phyloP scores from a whole-genome alignment of 2,113 vertebrate species.

The Lophura nycthemera region DNA sequence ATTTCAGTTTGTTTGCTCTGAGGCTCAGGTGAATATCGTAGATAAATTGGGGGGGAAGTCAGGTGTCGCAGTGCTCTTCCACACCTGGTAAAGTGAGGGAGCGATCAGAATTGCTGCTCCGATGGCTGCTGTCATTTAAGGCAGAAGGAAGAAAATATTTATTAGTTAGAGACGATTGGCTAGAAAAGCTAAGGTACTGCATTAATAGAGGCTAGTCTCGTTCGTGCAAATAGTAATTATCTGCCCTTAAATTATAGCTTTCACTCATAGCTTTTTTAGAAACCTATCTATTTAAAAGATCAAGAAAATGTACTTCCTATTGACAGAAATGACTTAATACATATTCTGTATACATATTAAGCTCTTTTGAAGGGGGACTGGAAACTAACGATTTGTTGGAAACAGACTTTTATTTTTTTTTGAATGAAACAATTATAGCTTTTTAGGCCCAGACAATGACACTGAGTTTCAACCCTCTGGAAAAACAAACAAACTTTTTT shows the following conservation, averaged over 20 bases:
- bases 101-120: conserved; percentile 1
- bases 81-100: conserved; percentile 50
- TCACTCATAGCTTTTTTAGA: background rate
- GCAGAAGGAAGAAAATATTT: background rate
- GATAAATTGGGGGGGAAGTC: conserved; percentile 67
- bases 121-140: background rate
- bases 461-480: background rate
- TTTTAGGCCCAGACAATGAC: background rate
- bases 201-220: conserved; percentile 25
- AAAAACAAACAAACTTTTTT: background rate
- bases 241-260: conserved; percentile 32
- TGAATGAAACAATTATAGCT: background rate
- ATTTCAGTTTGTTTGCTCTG: conserved; percentile 77
- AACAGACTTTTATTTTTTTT: background rate
- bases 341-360: background rate
- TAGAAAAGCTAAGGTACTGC: background rate
- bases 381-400: conserved; percentile 7
- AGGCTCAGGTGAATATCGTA: conserved; percentile 72
- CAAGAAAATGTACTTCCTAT: conserved; percentile 1
- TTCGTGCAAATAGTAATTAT: conserved; percentile 49
- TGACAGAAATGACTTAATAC: conserved; percentile 20
- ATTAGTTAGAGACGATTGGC: conserved; percentile 14
- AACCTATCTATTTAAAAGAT: conserved; percentile 36
- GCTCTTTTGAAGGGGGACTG: background rate
- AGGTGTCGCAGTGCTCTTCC: background rate